These are phyloP conservation scores for Carcinoscorpius rotundicauda DNA, from an alignment of 1,140 invertebrate genomes.

Conservation along the genomic window DNA sequence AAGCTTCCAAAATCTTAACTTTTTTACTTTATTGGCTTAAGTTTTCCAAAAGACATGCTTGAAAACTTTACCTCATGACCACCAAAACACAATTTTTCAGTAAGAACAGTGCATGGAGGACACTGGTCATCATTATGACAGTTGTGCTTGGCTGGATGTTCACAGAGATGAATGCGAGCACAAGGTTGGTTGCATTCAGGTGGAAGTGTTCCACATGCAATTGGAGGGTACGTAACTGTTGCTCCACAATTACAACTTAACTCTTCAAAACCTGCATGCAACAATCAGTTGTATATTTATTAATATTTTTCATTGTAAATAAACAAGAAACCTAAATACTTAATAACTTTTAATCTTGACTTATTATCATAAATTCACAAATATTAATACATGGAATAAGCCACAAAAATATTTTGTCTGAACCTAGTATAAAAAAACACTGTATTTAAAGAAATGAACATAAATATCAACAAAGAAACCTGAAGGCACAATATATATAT, in stretches of 20 bases:
- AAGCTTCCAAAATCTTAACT: not conserved
- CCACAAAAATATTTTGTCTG: no score
- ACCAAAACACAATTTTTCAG: conserved; percentile 75
- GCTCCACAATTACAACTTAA: conserved; percentile 80
- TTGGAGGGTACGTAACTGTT: conserved; percentile 71
- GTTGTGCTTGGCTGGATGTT: conserved; percentile 61
- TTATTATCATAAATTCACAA: no score
- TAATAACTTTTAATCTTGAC: no score
- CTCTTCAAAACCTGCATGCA: conserved; percentile 65
- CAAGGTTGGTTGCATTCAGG: conserved; percentile 68
- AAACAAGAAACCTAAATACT: no score
- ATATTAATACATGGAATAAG: no score
- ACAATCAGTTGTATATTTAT: not conserved
- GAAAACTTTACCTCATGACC: conserved; percentile 52
- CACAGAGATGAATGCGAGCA: conserved; percentile 58
- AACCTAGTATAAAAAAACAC: no score
- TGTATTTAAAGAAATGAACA: no score
- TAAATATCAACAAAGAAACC: no score
- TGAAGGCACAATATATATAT: no score
- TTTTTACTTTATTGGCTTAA: not conserved
- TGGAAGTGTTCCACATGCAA: conserved; percentile 74
- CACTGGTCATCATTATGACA: conserved; percentile 62
- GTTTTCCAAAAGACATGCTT: not conserved
- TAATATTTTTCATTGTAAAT: no score
- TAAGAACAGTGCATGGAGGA: conserved; percentile 86